Percentiles rank a stretch among this genome's conserved stretches.
These are phyloP conservation scores for Odontesthes bonariensis DNA, from an alignment of 2,113 vertebrate species.

Conservation along the genomic window DNA sequence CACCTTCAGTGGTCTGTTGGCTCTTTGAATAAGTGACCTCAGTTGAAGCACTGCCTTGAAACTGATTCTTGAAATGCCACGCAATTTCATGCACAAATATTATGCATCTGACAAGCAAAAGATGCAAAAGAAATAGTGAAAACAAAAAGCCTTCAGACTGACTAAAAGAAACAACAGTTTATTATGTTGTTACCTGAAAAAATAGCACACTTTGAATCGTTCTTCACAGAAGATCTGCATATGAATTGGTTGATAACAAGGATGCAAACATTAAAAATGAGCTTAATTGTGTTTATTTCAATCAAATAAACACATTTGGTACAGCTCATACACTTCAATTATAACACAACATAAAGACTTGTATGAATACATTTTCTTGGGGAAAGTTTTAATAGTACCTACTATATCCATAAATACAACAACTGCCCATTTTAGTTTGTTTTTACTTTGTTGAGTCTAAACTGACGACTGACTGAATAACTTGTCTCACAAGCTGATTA, in stretches of 20 bases:
- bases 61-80: background rate
- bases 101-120: background rate
- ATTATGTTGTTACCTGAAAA: background rate
- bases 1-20: too few species aligned
- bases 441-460: too few species aligned
- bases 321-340: too few species aligned
- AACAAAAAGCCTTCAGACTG: background rate
- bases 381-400: too few species aligned
- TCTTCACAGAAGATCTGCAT: background rate
- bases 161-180: background rate
- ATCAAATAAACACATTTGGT: background rate
- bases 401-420: too few species aligned
- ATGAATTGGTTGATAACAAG: background rate
- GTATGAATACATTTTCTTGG: too few species aligned
- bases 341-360: too few species aligned
- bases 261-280: background rate
- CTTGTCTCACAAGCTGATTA: too few species aligned
- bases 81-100: background rate
- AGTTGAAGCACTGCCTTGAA: conserved; percentile 4
- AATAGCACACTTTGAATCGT: background rate
- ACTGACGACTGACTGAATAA: too few species aligned
- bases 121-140: background rate
- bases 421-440: too few species aligned
- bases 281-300: background rate
- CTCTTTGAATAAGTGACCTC: too few species aligned